Evolutionary conservation across 2,113 vertebrate species (phyloP), one percentile per base, ranked within the genome.

Genomic region (Paramormyrops kingsleyae): DNA sequence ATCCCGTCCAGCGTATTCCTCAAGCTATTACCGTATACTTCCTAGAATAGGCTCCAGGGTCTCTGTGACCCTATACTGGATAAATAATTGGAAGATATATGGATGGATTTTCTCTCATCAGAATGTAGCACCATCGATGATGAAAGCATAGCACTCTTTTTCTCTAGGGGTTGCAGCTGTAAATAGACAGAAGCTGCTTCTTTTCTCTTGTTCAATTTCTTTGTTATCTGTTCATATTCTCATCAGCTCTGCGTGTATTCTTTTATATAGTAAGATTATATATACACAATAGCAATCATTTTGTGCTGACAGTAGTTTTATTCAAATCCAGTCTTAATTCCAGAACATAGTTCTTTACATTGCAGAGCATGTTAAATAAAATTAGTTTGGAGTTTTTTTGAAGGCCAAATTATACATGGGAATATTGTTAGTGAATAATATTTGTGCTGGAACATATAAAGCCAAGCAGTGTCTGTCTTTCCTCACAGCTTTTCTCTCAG

Each of bases 401-500:
- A 80, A 42, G 35, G 74, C 5, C 35, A 80, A 80, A 80, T 42
- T 31, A 80, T 42, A 80, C 6, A 19, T 19, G 12, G 13, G 6
- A 27, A 80, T 80, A 80, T 8, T 80, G 74, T 84, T 47, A 47
- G 19, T 84, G 83, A 84, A 84, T 4, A 84, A 21, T 46, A 47
- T 47, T 47, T 46, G 42, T 46, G 19, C 21, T 46, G 35, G 21
- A 39, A n/a, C 83, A 21, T 84, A 27, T 84, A 84, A 84, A 47
- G 42, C 44, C 24, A 84, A 4, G 83, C n/a, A 15, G 27, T 87
- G 49, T 91, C n/a, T 89, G 39, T 84, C 77, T 70, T 42, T 46
- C 39, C 90, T 59, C 83, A n/a, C 90, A 92, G 91, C 90, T 91
- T 86, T 91, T 88, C 89, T 92, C 91, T 24, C 86, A 91, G 91